Evolutionary conservation across 2,888 invertebrate species (phyloP), one percentile per base, ranked within the genome.

Genomic region (Candidula unifasciata): DNA sequence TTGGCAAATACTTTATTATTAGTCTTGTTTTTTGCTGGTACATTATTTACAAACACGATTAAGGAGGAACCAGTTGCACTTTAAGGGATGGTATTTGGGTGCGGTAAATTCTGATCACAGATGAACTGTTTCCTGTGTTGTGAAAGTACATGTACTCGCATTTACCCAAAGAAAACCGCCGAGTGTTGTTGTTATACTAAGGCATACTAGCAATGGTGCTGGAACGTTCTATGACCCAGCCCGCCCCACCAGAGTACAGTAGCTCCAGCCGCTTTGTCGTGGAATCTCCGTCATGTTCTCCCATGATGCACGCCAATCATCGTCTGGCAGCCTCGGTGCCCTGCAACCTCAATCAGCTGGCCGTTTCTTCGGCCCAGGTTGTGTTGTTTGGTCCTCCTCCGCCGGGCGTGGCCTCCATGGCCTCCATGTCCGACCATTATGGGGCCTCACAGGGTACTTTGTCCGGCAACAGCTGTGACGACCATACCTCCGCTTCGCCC

Each of bases 341-440:
- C 10, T 85, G 85, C 77, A 85, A 85, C 64, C 76, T 85, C 37
- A 81, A 85, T 54, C 80, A 85, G 57, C 33, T 83, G 73, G 83
- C 71, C 2, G 79, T 68, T 33, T 77, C 82, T 24, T 73, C 82
- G 1, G 24, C 66, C 52, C 66, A 54, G 68, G 54, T 74, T 30
- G 76, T 82, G 30, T 24, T 82, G 68, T 77, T 82, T 33, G 64
- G 64, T 30, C 64, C 73, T 1, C 82, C 76, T 30, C 64, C 82
- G 21, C 77, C 77, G 2, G 54, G 74, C 21, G 24, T 24, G 24
- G 33, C 71, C 10, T 60, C 37, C 10, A 21, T 52, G 57, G 35
- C 80, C 10, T 24, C 80, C 8, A 35, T 52, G 10, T 54, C 71
- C 16, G 71, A 71, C 68, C 52, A 52, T 18, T 44, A 52, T 27